These are phyloP conservation scores for Anas platyrhynchos DNA, from an alignment of 2,113 vertebrate genomes.

Conservation along the genomic window DNA sequence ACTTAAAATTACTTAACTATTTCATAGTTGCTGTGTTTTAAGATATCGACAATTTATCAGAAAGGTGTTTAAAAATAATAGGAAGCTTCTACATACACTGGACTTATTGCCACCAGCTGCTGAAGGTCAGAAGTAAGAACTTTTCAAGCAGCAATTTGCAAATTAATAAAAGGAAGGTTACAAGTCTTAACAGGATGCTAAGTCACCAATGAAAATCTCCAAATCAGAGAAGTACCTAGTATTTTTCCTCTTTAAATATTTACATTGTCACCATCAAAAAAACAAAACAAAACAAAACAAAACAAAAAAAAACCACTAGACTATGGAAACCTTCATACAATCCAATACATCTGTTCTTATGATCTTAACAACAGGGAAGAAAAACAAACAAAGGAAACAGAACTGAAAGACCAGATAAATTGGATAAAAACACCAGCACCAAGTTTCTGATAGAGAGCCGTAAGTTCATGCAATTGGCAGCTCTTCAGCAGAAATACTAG, in stretches of 20 bases:
- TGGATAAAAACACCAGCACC: neutral
- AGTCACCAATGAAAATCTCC: neutral
- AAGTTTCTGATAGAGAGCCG: neutral
- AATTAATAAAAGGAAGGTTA: neutral
- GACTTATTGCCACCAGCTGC: neutral
- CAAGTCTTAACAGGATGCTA: neutral
- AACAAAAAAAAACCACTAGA: too few species aligned
- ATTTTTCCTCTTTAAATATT: neutral
- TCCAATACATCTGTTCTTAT: neutral
- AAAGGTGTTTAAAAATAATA: neutral
- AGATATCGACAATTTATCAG: neutral
- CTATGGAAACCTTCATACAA: neutral
- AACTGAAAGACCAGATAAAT: neutral
- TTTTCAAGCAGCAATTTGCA: neutral
- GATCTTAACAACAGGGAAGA: accelerated
- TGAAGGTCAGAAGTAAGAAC: neutral
- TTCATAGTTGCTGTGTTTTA: neutral
- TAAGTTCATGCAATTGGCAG: neutral
- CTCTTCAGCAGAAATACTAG: neutral
- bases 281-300: too few species aligned
- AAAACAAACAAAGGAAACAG: too few species aligned
- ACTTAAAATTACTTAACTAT: neutral
- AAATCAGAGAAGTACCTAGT: neutral
- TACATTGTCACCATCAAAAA: neutral
- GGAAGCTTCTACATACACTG: neutral